A percentile compares a stretch with the other conserved stretches of the same genome.
Conservation (phyloP, 1,140 invertebrate genomes). For the Hydropsyche tenuis region DNA sequence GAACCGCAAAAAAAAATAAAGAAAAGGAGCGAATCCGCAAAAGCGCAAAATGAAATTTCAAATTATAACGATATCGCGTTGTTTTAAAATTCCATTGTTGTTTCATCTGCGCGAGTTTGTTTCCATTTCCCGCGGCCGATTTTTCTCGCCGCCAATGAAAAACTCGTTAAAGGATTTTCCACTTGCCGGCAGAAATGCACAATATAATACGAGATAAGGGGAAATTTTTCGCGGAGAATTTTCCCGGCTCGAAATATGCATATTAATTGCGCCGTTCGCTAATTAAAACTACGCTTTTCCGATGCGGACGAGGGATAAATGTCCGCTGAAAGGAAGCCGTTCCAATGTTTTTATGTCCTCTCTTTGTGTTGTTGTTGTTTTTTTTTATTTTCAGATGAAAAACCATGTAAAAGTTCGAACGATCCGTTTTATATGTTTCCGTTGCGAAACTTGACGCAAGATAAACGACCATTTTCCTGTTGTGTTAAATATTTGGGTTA, state of each 20-base stretch:
- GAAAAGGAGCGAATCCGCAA: too few species aligned
- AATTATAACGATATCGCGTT: neutral
- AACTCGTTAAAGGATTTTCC: slow-evolving; percentile 18
- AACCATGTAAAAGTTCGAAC: neutral
- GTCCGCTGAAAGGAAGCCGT: neutral
- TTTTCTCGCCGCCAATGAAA: slow-evolving; percentile 1
- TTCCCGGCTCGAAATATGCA: neutral
- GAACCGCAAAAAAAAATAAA: too few species aligned
- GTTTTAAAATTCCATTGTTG: slow-evolving; percentile 14
- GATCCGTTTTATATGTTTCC: neutral
- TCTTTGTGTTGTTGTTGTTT: neutral
- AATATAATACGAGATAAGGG: neutral
- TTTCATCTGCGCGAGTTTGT: neutral
- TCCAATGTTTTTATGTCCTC: neutral
- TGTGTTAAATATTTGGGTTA: slow-evolving; percentile 11
- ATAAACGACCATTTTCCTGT: slow-evolving; percentile 20
- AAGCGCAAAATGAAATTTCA: too few species aligned
- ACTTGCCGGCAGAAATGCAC: too few species aligned
- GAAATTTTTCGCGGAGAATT: neutral
- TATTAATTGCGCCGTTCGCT: slow-evolving; percentile 4
- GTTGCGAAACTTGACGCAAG: slow-evolving; percentile 10
- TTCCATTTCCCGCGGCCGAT: neutral
- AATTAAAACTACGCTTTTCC: neutral
- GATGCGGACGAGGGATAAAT: too few species aligned
- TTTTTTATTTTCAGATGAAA: neutral